Evolutionary conservation across 2,888 invertebrate species (phyloP).

Genomic region (Drosophila incognita): DNA sequence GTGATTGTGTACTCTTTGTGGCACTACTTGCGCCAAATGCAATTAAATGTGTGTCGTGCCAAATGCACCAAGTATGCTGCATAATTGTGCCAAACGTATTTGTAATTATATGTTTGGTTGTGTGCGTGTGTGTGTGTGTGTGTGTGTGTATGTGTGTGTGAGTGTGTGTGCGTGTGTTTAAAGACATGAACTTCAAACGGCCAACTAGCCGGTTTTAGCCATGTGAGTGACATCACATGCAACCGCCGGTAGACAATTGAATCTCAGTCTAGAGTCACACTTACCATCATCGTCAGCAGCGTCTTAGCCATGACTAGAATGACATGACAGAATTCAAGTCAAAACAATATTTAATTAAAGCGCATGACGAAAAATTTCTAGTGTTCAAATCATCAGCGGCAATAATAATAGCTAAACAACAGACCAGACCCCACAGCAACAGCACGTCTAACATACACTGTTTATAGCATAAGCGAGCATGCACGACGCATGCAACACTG

Average conservation of each 20-base stretch:
- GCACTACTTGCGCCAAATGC: constrained; percentile 76
- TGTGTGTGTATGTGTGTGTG: constrained; percentile 3
- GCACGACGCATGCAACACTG: neutral
- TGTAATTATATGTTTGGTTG: constrained; percentile 63
- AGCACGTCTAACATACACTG: constrained; percentile 1
- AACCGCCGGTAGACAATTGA: constrained; percentile 38
- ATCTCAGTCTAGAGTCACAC: constrained; percentile 21
- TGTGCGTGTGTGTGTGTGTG: constrained; percentile 1
- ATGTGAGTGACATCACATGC: constrained; percentile 76
- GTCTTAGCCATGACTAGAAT: constrained; percentile 47
- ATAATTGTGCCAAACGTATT: constrained; percentile 82
- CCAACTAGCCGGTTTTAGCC: constrained; percentile 61
- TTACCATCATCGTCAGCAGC: constrained; percentile 1
- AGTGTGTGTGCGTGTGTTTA: constrained; percentile 35
- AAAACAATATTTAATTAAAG: constrained; percentile 78
- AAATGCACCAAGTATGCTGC: constrained; percentile 67
- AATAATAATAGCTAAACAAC: constrained; percentile 4
- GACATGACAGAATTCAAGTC: constrained; percentile 67
- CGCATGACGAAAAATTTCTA: constrained; percentile 68
- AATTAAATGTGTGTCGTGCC: constrained; percentile 75
- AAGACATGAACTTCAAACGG: constrained; percentile 69
- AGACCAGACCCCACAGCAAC: constrained; percentile 5
- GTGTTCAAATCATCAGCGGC: constrained; percentile 15
- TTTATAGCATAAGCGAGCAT: neutral
- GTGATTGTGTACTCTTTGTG: constrained; percentile 27